phyloP scores from a whole-genome alignment of 2,113 vertebrate genomes.

The Rynchops niger region DNA sequence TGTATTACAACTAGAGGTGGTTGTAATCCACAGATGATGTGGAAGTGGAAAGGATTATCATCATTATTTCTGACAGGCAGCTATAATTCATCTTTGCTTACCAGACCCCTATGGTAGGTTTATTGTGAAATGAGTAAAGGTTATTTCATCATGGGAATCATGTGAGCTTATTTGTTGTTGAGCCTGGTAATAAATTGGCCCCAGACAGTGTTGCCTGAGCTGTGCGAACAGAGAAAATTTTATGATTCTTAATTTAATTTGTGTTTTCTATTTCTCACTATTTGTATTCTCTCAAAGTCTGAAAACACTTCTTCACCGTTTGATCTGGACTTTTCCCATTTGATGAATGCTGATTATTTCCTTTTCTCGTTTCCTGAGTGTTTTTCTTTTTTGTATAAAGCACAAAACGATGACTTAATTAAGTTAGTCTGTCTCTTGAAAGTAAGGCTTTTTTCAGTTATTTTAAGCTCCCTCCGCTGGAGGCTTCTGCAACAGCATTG shows the following conservation, averaged over 20 bases:
- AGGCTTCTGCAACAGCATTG: conserved; percentile 52
- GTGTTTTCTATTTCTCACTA: background rate
- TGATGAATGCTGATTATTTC: conserved; percentile 20
- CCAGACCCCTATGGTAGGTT: conserved; percentile 43
- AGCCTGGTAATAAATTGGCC: conserved; percentile 45
- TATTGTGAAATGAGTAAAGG: conserved; percentile 47
- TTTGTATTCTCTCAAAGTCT: conserved; percentile 33
- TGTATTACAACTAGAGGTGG: background rate
- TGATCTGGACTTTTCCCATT: conserved; percentile 2
- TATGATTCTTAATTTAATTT: conserved; percentile 53
- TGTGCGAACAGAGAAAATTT: background rate
- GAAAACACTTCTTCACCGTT: background rate
- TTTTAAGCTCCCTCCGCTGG: conserved; percentile 61
- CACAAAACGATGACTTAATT: conserved; percentile 20
- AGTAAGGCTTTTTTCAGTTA: background rate
- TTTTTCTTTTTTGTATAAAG: background rate
- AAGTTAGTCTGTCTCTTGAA: background rate
- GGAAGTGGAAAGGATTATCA: conserved; percentile 41
- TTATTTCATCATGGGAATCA: conserved; percentile 18
- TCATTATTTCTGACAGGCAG: conserved; percentile 56
- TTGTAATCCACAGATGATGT: background rate
- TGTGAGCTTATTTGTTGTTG: conserved; percentile 38
- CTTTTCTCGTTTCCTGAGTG: background rate
- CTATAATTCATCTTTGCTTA: conserved; percentile 49
- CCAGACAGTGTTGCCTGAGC: conserved; percentile 21